Evolutionary conservation across 30 jellyfish, hydroid and myxozoan genomes (phyloP).

Genomic region (Morbakka virulenta): DNA sequence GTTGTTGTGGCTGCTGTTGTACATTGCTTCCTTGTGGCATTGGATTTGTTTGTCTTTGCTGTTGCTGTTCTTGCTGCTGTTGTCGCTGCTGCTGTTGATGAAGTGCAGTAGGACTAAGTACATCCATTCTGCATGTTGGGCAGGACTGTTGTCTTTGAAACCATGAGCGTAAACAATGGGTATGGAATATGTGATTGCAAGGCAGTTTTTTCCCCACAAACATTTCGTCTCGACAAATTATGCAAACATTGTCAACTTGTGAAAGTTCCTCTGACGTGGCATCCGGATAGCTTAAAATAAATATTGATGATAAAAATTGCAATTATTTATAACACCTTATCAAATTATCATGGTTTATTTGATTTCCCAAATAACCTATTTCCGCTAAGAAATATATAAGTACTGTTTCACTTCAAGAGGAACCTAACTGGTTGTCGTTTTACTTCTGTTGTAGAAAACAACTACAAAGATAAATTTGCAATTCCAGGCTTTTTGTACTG

Average conservation of each 20-base stretch:
- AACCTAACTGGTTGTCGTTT: no score
- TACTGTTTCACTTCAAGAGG: no score
- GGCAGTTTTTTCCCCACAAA: conserved; percentile 95
- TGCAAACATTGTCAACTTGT: conserved; percentile 85
- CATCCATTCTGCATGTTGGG: conserved; percentile 99
- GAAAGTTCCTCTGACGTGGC: conserved; percentile 89
- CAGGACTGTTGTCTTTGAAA: conserved; percentile 99
- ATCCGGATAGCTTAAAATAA: conserved; percentile 79
- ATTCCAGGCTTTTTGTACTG: no score
- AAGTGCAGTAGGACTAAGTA: conserved; percentile 77
- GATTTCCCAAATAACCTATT: no score
- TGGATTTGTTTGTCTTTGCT: conserved; percentile 33
- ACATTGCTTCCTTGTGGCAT: conserved; percentile 41
- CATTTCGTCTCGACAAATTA: conserved; percentile 99
- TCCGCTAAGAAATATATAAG: no score
- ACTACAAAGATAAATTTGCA: no score
- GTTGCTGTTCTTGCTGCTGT: conserved; percentile 42
- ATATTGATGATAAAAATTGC: not conserved
- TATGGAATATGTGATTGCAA: conserved; percentile 93
- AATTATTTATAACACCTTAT: not conserved
- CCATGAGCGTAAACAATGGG: conserved; percentile 99
- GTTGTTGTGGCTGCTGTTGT: conserved; percentile 51
- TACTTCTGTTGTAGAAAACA: no score
- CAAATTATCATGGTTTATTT: not conserved
- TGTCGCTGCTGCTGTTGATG: conserved; percentile 70